Evolutionary conservation across 2,113 vertebrate species (phyloP).

Genomic region (Amphiprion percula): DNA sequence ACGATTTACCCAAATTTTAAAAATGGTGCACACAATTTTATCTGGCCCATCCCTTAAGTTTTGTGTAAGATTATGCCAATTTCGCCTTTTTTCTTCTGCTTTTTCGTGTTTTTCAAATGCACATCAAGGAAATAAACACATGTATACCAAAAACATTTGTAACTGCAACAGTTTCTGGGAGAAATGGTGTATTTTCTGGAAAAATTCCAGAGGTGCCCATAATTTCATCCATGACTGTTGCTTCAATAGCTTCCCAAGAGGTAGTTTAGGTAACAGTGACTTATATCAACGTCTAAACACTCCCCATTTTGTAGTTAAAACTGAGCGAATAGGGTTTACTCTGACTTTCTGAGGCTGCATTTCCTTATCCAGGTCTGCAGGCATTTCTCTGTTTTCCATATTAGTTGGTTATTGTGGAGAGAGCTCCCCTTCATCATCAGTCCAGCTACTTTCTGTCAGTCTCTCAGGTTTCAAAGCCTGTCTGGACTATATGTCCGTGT

Average conservation of each 20-base stretch:
- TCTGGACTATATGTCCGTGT: not conserved
- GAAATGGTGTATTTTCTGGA: no score
- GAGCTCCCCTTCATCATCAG: not conserved
- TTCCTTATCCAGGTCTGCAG: not conserved
- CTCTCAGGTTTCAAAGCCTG: conserved; percentile 30
- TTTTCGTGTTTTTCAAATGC: no score
- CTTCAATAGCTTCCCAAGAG: not conserved
- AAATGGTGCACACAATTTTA: no score
- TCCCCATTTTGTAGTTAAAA: not conserved
- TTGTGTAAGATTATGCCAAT: no score
- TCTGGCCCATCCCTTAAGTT: no score
- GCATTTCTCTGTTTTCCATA: no score
- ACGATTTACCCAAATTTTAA: no score
- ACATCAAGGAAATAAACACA: no score
- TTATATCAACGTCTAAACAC: not conserved
- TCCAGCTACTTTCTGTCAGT: conserved; percentile 6
- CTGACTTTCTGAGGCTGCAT: not conserved
- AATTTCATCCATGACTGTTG: not conserved
- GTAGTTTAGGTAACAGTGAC: not conserved
- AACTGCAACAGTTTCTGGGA: no score
- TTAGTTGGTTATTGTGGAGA: not conserved
- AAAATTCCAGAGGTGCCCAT: no score
- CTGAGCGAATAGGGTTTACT: not conserved
- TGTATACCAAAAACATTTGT: no score
- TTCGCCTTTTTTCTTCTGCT: no score